These are phyloP conservation scores for Drosophila navojoa DNA, from an alignment of 1,140 invertebrate genomes.

Conservation along the genomic window DNA sequence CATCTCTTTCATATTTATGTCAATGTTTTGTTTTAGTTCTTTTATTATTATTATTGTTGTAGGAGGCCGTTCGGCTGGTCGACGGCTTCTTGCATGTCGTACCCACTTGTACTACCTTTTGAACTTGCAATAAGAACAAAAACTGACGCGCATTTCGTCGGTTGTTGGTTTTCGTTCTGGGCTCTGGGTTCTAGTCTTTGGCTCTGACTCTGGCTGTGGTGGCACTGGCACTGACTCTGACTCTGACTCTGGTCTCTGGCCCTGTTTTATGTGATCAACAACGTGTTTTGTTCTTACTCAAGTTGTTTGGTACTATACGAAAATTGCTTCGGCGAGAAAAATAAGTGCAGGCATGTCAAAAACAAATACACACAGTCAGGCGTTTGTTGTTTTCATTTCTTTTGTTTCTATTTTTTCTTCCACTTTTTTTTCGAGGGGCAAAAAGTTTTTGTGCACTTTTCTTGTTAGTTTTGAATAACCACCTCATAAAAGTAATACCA, in stretches of 20 bases:
- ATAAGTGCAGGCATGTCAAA: conserved; percentile 62
- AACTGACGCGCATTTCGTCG: conserved; percentile 49
- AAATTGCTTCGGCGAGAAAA: conserved; percentile 49
- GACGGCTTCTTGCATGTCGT: conserved; percentile 67
- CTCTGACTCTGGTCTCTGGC: conserved; percentile 32
- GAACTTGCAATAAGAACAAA: conserved; percentile 69
- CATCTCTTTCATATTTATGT: conserved; percentile 67
- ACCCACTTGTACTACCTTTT: conserved; percentile 76
- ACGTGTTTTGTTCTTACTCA: conserved; percentile 72
- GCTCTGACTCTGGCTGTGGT: conserved; percentile 30
- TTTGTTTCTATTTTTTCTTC: background rate
- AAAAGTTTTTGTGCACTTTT: conserved; percentile 48
- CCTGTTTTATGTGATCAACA: conserved; percentile 76
- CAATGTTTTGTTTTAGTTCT: conserved; percentile 77
- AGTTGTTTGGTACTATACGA: conserved; percentile 50
- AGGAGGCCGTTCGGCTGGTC: conserved; percentile 26
- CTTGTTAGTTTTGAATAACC: conserved; percentile 62
- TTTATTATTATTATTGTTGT: conserved; percentile 38
- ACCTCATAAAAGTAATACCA: conserved; percentile 70
- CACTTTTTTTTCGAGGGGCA: background rate
- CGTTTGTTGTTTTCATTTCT: conserved; percentile 18
- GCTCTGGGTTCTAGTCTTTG: conserved; percentile 12
- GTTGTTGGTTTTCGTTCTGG: conserved; percentile 8
- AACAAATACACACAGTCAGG: conserved; percentile 28
- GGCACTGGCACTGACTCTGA: too few relatives aligned